Evolutionary conservation across 2,888 invertebrate species (phyloP), one percentile per base, ranked within the genome.

Genomic region (Brachypterus glaber): DNA sequence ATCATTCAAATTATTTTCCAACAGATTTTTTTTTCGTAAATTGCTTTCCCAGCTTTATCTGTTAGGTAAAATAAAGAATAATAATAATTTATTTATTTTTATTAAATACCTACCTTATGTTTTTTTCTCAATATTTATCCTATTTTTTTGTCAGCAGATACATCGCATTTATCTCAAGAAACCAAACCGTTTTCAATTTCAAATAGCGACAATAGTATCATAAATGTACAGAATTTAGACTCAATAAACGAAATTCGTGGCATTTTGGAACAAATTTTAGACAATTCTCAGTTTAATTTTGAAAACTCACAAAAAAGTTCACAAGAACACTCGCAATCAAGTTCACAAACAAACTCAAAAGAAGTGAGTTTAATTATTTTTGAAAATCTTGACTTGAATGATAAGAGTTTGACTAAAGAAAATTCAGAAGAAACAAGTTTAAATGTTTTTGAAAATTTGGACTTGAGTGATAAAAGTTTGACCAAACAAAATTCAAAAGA

Each of bases 321-420:
- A n/a, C n/a, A n/a, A n/a, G 46, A 45, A 31, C 42, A 37, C 27
- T 39, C 42, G 5, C 36, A 45, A 17, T 46, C 46, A n/a, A 49
- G 47, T 7, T 21, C 30, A 9, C 14, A 26, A 4, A 21, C 25
- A 32, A 48, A 51, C 21, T 58, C 57, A 3, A 53, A 52, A 39
- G 60, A 62, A 17, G 58, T 56, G 40, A 63, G 63, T 47, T 56
- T 64, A 30, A 57, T 65, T 53, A 54, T 65, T 17, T 64, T 66
- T 43, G 58, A 57, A 30, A 59, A 60, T 46, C 48, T 65, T 15
- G 55, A 63, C 48, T 52, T 65, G 39, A 62, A 62, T 41, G 64
- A 65, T 46, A 58, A 54, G 39, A 58, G 58, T 44, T 51, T 64
- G 35, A 53, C 54, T 24, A 5, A 11, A 4, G 21, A 11, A 11